phyloP scores from a whole-genome alignment of 2,888 invertebrate genomes.

The Apodemia zela region DNA sequence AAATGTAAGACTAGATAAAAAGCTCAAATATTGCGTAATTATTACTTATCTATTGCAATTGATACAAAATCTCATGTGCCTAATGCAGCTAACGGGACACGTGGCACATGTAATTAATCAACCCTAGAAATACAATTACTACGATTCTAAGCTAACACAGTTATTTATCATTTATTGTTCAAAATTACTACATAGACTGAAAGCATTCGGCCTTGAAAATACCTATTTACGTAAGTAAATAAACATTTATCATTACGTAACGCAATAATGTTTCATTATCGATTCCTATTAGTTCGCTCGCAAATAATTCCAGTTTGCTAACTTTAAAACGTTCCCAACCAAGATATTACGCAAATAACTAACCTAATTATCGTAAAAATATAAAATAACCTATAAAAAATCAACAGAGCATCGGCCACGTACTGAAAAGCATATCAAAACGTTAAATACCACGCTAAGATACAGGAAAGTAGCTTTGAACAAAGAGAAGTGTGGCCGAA shows the following conservation, averaged over 20 bases:
- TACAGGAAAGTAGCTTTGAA: conserved; percentile 73
- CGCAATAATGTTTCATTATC: conserved; percentile 53
- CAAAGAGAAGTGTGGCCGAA: conserved; percentile 63
- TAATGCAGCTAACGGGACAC: conserved; percentile 1
- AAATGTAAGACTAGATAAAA: background rate
- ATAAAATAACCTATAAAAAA: conserved; percentile 58
- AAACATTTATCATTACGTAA: conserved; percentile 65
- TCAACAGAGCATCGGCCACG: conserved; percentile 29
- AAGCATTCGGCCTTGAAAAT: conserved; percentile 67
- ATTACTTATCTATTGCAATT: background rate
- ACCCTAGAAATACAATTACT: conserved; percentile 4
- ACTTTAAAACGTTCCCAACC: conserved; percentile 36
- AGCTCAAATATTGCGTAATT: conserved; percentile 4
- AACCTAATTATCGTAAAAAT: conserved; percentile 34
- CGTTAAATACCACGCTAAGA: conserved; percentile 49
- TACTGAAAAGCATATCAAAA: conserved; percentile 56
- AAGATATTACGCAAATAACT: conserved; percentile 33
- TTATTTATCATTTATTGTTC: conserved; percentile 32
- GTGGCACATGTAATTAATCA: conserved; percentile 12
- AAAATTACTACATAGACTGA: conserved; percentile 37
- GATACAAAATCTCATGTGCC: background rate
- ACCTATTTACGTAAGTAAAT: conserved; percentile 48
- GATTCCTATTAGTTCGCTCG: conserved; percentile 45
- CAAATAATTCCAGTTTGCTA: conserved; percentile 50
- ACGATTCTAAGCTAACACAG: conserved; percentile 26